Base-by-base conservation (phyloP, 2,797 vertebrate species). In the Pelodytes ibericus region DNA sequence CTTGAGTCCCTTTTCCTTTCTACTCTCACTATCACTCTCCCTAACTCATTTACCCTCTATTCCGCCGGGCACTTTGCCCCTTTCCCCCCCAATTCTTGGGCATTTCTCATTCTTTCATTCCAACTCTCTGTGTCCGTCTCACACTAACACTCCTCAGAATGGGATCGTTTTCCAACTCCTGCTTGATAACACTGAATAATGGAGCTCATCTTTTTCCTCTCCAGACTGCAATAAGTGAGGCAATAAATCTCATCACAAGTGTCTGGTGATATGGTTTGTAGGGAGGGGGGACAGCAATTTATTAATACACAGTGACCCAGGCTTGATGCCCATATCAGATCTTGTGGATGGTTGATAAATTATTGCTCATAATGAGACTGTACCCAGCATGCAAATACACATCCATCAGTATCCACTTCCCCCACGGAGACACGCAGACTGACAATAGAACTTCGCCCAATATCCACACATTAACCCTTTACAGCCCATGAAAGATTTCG, bases 241-340 rank as follows among this genome's bases (percentile, higher is more conserved):
- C 69, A 24, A 77, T 77, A 59, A 77, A 77, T 72, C 75, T 72
- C 61, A 10, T 67, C 39, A 25, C 16, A 10, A 13, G 15, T 47
- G 63, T n/a, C 25, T 7, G 26, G 9, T 36, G 69, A 67, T 60
- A 39, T 39, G 0, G 3, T 3, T 51, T 29, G 59, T 78, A 78
- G 66, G 58, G 47, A 27, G 30, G 3, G 16, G 39, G 49, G 44
- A 20, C 6, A 36, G 47, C 47, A 27, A 24, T 30, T 76, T 71
- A 60, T 65, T 65, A 66, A 72, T 49, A 29, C 26, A 3, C 2
- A 20, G 36, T 61, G 62, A 72, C 69, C 75, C 61, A 20, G 25
- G 65, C 61, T 61, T 65, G 69, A 77, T 77, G 69, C 51, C 68
- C 69, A 53, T n/a, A 59, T 77, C 75, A 77, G 61, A 77, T 77